These are phyloP conservation scores for Cryptotis parvus DNA, from an alignment of 2,113 vertebrate genomes.

Conservation along the genomic window DNA sequence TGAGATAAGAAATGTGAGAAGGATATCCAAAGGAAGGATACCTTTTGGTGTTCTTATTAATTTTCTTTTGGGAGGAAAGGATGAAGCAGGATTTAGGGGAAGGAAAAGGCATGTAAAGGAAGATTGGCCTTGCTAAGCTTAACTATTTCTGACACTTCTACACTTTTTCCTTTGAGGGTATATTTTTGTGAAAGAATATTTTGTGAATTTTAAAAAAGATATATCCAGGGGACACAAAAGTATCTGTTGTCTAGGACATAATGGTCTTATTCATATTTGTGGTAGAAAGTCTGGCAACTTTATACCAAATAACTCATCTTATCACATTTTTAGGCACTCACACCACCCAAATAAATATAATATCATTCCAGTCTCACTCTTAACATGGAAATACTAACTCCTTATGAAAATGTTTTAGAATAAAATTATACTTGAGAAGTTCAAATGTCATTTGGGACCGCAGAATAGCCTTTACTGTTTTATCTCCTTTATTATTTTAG, in stretches of 20 bases:
- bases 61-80: background rate
- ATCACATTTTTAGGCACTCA: background rate
- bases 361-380: conserved; percentile 27
- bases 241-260: conserved; percentile 34
- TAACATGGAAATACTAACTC: background rate
- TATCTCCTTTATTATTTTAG: background rate
- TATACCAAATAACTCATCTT: background rate
- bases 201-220: conserved; percentile 47
- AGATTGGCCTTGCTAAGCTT: conserved; percentile 17
- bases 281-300: conserved; percentile 8
- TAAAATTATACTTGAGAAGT: conserved; percentile 41
- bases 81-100: conserved; percentile 27
- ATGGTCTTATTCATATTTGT: conserved; percentile 41
- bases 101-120: conserved; percentile 55
- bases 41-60: background rate
- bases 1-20: conserved; percentile 53
- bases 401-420: conserved; percentile 24
- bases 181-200: conserved; percentile 45
- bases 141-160: conserved; percentile 23
- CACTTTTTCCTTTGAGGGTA: conserved; percentile 45
- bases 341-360: background rate
- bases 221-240: conserved; percentile 30
- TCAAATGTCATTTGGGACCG: background rate
- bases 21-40: conserved; percentile 24
- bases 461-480: background rate